These are phyloP conservation scores for Mus minutoides DNA, from an alignment of 2,797 vertebrate genomes.

Conservation along the genomic window DNA sequence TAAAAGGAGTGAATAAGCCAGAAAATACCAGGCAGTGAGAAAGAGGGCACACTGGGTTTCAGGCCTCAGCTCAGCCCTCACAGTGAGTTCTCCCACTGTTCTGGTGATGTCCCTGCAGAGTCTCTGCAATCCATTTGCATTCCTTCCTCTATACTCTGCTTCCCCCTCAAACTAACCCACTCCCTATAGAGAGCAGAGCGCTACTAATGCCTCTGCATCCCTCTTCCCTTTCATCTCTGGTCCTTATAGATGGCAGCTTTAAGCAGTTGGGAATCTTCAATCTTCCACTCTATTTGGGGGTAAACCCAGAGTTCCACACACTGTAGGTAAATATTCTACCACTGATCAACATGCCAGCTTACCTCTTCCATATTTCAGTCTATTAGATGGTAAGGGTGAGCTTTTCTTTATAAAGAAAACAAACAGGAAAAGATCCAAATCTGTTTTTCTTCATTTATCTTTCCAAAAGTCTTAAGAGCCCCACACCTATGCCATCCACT, in stretches of 20 bases:
- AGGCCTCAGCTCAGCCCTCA: background rate
- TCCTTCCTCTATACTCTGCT: no score
- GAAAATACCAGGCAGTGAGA: rapidly evolving
- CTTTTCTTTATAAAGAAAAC: background rate
- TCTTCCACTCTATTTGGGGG: background rate
- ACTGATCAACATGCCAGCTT: background rate
- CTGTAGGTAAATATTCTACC: no score
- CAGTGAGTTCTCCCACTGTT: background rate
- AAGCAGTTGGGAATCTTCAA: background rate
- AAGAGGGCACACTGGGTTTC: background rate
- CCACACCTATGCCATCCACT: rapidly evolving
- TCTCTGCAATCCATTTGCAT: no score
- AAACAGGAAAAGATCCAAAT: background rate
- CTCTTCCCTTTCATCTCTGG: background rate
- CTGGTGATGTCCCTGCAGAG: no score
- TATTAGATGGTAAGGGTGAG: background rate
- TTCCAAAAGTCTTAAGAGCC: background rate
- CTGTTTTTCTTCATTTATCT: background rate
- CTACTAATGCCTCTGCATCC: rapidly evolving
- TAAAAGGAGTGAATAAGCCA: background rate
- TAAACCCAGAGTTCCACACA: background rate
- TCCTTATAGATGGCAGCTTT: background rate
- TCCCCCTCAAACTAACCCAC: background rate
- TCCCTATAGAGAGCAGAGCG: background rate
- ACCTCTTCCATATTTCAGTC: background rate